A percentile compares a stretch with the other conserved stretches of the same genome.
These are phyloP conservation scores for Copsychus sechellarum DNA, from an alignment of 2,113 vertebrate genomes.

Conservation along the genomic window DNA sequence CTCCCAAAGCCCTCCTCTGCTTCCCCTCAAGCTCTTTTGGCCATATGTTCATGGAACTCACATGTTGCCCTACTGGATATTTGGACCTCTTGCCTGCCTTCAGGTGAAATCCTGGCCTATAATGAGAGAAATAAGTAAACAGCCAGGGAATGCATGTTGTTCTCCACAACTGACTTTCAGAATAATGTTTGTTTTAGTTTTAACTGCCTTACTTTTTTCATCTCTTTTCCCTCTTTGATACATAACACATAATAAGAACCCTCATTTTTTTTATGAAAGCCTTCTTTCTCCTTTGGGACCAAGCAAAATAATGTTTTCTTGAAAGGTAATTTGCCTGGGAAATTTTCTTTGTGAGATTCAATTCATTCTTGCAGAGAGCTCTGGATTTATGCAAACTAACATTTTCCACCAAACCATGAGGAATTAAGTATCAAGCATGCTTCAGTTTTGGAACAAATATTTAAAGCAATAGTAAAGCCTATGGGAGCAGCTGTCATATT, in stretches of 20 bases:
- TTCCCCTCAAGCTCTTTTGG: background rate
- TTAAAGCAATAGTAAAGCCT: background rate
- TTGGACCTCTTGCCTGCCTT: background rate
- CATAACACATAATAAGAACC: background rate
- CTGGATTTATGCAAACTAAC: constrained; percentile 9
- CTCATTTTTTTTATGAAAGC: background rate
- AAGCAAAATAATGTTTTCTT: background rate
- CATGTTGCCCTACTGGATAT: background rate
- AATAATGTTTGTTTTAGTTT: background rate
- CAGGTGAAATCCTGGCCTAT: background rate
- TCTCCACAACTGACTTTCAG: background rate
- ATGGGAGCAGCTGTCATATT: background rate
- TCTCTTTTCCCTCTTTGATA: background rate
- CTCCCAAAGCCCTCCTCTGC: background rate
- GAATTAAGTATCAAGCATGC: background rate
- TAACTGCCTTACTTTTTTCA: background rate
- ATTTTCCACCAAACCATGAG: background rate
- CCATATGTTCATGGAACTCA: background rate
- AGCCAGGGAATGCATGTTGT: background rate
- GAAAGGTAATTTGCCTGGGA: constrained; percentile 30
- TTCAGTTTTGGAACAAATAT: background rate
- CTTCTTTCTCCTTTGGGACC: background rate
- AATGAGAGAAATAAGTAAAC: background rate
- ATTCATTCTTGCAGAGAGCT: background rate
- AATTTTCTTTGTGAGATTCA: constrained; percentile 15